Evolutionary conservation across 2,888 invertebrate genomes (phyloP), one percentile per base, ranked within the genome.

Genomic region (Xestoiulus laeticollis): DNA sequence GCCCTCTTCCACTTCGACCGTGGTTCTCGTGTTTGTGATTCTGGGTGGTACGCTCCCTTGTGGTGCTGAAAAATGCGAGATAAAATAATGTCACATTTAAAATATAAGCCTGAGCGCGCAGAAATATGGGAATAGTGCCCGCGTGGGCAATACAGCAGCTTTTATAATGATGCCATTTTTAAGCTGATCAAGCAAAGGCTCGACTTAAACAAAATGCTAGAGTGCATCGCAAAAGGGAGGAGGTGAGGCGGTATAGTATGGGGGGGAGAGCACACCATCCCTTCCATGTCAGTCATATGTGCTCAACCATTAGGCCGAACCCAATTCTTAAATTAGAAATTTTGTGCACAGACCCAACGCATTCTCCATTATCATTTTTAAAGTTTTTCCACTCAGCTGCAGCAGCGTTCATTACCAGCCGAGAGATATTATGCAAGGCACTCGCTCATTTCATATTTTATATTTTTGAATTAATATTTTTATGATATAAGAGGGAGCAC

Each of bases 21-120:
- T 86, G 43, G 86, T 38, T 26, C 87, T 59, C 32, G 48, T 87
- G 85, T 89, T 88, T 10, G 89, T 89, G 33, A 89, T 89, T 26
- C 89, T 44, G 44, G 89, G 89, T 26, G 89, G 89, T n/a, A 89
- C 89, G 38, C 89, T 89, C 14, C 89, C 89, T 88, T 89, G 89
- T 19, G 89, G 89, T 44, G 89, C 89, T 89, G 83, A 32, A 87
- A 30, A 38, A 87, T 30, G 48, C 84, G 59, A 59, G 59, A 59
- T 59, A 59, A 59, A 59, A 59, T 59, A 59, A 59, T 59, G 59
- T 59, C 59, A 59, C 59, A 59, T 59, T 59, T 59, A 59, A n/a
- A 59, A 59, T n/a, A n/a, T 59, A 59, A 59, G 59, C 59, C 59
- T 59, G 59, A 59, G 59, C 59, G 19, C 59, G 19, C 48, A n/a